phyloP scores from a whole-genome alignment of 2,797 vertebrate genomes.

The Octomys mimax region DNA sequence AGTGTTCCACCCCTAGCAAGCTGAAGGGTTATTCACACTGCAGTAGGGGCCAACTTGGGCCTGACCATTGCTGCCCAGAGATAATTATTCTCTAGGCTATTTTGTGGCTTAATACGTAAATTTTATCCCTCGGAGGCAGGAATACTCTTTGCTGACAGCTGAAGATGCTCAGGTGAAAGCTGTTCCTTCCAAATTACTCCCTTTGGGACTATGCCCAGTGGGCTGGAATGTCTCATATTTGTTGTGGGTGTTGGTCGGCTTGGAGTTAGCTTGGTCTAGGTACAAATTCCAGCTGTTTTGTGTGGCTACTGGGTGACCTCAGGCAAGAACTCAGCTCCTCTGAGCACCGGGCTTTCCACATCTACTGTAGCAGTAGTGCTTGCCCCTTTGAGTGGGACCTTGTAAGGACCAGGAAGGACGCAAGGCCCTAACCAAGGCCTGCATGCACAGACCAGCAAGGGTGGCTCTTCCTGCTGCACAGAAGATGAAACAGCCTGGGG shows the following conservation, averaged over 20 bases:
- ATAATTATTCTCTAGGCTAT: not conserved
- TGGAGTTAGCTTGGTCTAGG: not conserved
- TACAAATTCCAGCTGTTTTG: not conserved
- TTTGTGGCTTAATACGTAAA: not conserved
- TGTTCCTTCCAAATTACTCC: not conserved
- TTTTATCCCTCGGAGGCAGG: too few species aligned
- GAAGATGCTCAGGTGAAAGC: not conserved
- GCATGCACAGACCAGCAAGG: not conserved
- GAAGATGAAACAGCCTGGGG: not conserved
- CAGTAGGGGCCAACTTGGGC: too few species aligned
- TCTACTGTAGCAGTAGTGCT: not conserved
- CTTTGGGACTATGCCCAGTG: not conserved
- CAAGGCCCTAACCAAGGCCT: not conserved
- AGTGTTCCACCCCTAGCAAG: not conserved
- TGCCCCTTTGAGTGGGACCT: not conserved
- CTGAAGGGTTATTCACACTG: rapidly evolving
- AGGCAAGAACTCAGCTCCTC: not conserved
- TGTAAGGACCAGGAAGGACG: not conserved
- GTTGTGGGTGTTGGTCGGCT: not conserved
- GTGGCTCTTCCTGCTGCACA: not conserved
- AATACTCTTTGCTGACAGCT: not conserved
- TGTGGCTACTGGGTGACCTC: not conserved
- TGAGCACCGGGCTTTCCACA: not conserved
- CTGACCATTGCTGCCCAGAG: too few species aligned
- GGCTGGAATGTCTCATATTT: not conserved